Conservation (phyloP, 2,797 vertebrate genomes). For the Coilia nasus region DNA sequence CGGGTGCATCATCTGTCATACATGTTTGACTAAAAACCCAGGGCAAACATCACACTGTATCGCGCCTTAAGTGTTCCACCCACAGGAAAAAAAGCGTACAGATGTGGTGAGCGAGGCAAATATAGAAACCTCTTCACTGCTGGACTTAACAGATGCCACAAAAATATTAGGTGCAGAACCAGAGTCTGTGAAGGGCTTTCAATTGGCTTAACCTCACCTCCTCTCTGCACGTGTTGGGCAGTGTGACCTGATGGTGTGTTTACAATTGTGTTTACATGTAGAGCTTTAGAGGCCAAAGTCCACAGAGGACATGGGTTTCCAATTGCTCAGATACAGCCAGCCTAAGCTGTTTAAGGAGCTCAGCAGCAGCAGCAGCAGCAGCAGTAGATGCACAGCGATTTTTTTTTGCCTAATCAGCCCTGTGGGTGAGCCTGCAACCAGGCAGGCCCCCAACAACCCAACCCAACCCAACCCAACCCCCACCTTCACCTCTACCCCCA, state of each 20-base stretch:
- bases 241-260: background rate
- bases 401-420: constrained; percentile 19
- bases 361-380: background rate
- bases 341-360: constrained; percentile 6
- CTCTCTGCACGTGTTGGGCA: background rate
- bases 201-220: background rate
- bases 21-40: background rate
- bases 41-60: background rate
- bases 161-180: background rate
- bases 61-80: background rate
- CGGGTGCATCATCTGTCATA: background rate
- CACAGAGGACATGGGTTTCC: background rate
- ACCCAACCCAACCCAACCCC: background rate
- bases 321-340: constrained; percentile 8
- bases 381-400: background rate
- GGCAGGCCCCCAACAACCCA: background rate
- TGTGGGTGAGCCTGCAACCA: background rate
- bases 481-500: background rate
- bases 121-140: background rate
- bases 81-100: background rate
- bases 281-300: constrained; percentile 9
- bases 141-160: background rate
- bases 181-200: background rate
- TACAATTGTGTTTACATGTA: constrained; percentile 6
- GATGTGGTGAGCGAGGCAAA: background rate